A percentile compares a stretch with the other conserved stretches of the same genome.
These are phyloP conservation scores for Scolopax mira DNA, from an alignment of 2,113 vertebrate genomes.

Conservation along the genomic window DNA sequence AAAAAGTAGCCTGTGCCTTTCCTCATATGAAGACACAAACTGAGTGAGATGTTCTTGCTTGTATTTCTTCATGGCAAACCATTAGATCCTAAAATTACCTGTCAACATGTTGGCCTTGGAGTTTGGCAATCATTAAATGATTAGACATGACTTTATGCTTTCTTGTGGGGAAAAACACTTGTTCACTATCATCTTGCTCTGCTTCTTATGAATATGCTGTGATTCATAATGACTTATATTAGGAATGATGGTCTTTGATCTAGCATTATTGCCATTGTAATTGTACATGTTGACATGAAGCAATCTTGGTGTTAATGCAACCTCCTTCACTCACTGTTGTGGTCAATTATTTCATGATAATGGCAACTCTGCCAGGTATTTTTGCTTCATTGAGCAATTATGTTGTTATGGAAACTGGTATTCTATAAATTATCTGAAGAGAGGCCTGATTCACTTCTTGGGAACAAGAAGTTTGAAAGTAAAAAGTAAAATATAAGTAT, in stretches of 20 bases:
- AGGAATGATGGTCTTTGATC: background rate
- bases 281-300: background rate
- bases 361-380: constrained; percentile 24
- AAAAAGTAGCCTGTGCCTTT: background rate
- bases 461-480: constrained; percentile 5
- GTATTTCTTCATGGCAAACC: background rate
- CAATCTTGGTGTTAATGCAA: background rate
- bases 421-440: constrained; percentile 32
- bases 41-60: background rate
- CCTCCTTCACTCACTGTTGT: constrained; percentile 2
- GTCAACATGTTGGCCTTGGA: background rate
- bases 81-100: background rate
- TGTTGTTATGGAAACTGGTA: constrained; percentile 57
- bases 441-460: background rate
- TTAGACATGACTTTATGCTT: background rate
- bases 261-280: background rate
- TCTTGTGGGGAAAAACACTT: background rate
- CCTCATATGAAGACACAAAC: background rate
- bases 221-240: background rate
- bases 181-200: background rate
- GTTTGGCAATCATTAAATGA: background rate
- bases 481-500: background rate
- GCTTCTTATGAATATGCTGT: background rate
- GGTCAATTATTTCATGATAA: constrained; percentile 45
- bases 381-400: constrained; percentile 41